Evolutionary conservation across 2,888 invertebrate genomes (phyloP).

Genomic region (Herminia tarsipennalis): DNA sequence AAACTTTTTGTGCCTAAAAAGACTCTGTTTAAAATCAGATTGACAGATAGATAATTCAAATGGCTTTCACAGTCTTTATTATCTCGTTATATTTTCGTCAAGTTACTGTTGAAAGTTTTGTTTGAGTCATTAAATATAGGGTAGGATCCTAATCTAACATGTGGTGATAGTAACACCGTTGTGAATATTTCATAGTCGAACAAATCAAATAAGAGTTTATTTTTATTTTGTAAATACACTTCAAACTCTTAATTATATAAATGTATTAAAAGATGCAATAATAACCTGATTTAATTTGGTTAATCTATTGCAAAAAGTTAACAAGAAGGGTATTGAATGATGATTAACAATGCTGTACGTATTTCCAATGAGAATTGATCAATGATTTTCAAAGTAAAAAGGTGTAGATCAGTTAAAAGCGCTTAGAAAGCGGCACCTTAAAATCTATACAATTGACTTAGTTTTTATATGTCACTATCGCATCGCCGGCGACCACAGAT

Average conservation of each 20-base stretch:
- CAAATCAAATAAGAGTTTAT: background rate
- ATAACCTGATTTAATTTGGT: too few species aligned
- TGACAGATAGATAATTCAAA: slow-evolving; percentile 20
- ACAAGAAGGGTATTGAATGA: too few species aligned
- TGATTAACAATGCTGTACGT: too few species aligned
- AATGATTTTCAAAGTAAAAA: too few species aligned
- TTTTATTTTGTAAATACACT: slow-evolving; percentile 32
- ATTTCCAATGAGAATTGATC: too few species aligned
- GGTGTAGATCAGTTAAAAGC: too few species aligned
- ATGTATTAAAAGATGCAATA: slow-evolving; percentile 19
- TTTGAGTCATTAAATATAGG: slow-evolving; percentile 31
- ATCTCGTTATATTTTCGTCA: slow-evolving; percentile 33
- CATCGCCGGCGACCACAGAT: too few species aligned
- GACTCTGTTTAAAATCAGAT: slow-evolving; percentile 16
- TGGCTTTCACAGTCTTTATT: slow-evolving; percentile 27
- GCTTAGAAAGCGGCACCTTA: too few species aligned
- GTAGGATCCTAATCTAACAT: slow-evolving; percentile 16
- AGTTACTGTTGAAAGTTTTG: slow-evolving; percentile 33
- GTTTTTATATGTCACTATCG: too few species aligned
- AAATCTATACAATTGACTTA: too few species aligned
- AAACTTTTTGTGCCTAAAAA: slow-evolving; percentile 20
- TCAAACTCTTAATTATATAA: slow-evolving; percentile 22
- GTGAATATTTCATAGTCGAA: background rate
- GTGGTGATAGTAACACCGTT: background rate
- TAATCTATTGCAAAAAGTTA: too few species aligned